Base-by-base conservation (phyloP, 1,140 invertebrate genomes). In the Leucophenga varia region DNA sequence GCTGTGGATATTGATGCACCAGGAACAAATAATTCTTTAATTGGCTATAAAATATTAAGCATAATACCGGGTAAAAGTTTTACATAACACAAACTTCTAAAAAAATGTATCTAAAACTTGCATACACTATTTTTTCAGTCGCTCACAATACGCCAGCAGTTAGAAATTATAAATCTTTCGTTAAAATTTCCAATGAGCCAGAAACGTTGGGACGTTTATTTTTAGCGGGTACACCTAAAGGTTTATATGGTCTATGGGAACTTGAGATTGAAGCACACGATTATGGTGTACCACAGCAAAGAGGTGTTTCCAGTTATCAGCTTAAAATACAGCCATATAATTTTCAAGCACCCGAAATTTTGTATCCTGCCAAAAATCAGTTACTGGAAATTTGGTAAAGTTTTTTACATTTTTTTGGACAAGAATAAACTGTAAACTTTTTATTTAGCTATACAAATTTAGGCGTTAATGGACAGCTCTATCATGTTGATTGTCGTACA, bases 1-100 rank as follows among this genome's bases (percentile, higher is more conserved):
- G 80, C 78, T 0, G 69, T 68, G 1, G 79, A 81, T 57, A 71
- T 58, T 8, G 79, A 81, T 53, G 75, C 80, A 53, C 75, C 75
- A 1, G 61, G 72, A 49, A 81, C 77, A 0, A 47, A 75, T 32
- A 81, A 82, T 57, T 78, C 78, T 0, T 74, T 74, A 45, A 77
- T 81, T 0, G 59, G 64, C 4, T 82, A 80, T 51, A 50, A 53
- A 14, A 74, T 81, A 49, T 49, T 61, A n/a, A 48, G 43, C 6
- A 47, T 55, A 13, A 39, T 22, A n/a, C 19, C 47, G 40, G 43
- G 53, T 55, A 51, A 31, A 30, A 20, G n/a, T n/a, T n/a, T 46
- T 25, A 25, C 22, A 25, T 6, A 25, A n/a, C n/a, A n/a, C n/a
- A n/a, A n/a, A n/a, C n/a, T n/a, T n/a, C n/a, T n/a, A n/a, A n/a